Evolutionary conservation across 2,113 vertebrate genomes (phyloP).

Genomic region (Neogale vison): DNA sequence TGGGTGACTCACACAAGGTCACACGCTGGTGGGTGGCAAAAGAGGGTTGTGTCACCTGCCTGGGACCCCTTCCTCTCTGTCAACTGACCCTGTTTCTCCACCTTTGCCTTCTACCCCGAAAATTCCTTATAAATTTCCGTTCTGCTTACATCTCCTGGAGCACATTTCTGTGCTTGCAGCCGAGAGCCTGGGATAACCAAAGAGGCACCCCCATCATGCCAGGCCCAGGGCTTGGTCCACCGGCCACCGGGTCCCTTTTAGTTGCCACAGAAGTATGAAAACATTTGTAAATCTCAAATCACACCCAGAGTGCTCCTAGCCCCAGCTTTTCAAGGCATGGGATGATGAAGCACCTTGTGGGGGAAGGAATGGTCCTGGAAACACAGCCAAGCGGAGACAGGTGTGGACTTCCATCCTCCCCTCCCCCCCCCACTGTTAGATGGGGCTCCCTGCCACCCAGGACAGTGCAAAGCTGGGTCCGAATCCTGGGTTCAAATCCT

Average conservation of each 20-base stretch:
- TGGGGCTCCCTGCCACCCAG: not conserved
- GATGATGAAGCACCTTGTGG: not conserved
- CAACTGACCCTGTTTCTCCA: not conserved
- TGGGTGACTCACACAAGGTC: not conserved
- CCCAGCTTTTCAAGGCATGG: not conserved
- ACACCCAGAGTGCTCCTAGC: not conserved
- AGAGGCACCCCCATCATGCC: not conserved
- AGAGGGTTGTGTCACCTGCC: not conserved
- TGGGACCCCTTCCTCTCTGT: not conserved
- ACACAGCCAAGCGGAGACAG: not conserved
- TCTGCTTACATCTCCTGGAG: not conserved
- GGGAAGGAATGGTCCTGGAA: not conserved
- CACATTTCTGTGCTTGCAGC: not conserved
- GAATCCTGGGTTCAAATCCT: not conserved
- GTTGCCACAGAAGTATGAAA: not conserved
- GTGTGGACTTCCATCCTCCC: rapidly evolving
- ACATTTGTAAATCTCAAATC: not conserved
- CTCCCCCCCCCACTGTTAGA: not conserved
- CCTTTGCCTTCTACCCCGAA: not conserved
- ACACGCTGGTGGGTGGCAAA: not conserved
- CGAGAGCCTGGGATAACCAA: not conserved
- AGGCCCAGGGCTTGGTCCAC: not conserved
- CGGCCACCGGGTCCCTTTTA: not conserved
- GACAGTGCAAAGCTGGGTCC: too few relatives aligned
- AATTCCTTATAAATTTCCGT: not conserved